A percentile compares a stretch with the other conserved stretches of the same genome.
Evolutionary conservation across 2,797 vertebrate genomes (phyloP).

Genomic region (Peromyscus attwateri): DNA sequence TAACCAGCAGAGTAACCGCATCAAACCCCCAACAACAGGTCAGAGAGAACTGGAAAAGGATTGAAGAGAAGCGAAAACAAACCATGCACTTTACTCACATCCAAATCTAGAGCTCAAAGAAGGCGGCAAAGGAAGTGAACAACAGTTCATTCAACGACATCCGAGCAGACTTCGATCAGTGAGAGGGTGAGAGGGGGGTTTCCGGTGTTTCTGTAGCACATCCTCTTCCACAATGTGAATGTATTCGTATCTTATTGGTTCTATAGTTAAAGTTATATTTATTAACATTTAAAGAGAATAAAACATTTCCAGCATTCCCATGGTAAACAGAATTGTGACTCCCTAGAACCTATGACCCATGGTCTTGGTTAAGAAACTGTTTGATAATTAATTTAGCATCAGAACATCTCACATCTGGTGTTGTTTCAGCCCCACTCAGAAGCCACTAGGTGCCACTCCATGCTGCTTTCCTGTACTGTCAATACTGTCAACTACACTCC

Average conservation of each 20-base stretch:
- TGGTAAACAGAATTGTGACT: not conserved
- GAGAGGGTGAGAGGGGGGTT: too few species aligned
- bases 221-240: constrained; percentile 6
- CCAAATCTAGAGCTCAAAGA: not conserved
- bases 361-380: not conserved
- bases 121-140: not conserved
- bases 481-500: not conserved
- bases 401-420: not conserved
- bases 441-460: not conserved
- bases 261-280: too few species aligned
- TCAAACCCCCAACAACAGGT: not conserved
- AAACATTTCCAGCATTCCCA: not conserved
- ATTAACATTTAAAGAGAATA: not conserved
- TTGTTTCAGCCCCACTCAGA: not conserved
- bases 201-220: not conserved
- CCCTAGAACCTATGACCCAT: not conserved
- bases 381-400: constrained; percentile 2
- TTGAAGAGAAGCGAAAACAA: not conserved
- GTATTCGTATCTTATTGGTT: not conserved
- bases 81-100: not conserved
- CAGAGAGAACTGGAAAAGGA: not conserved
- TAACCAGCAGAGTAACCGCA: not conserved
- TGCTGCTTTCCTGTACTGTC: not conserved
- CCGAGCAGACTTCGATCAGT: not conserved
- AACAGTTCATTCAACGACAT: not conserved